Evolutionary conservation across 2,797 vertebrate genomes (phyloP).

Genomic region (Sebastes umbrosus): DNA sequence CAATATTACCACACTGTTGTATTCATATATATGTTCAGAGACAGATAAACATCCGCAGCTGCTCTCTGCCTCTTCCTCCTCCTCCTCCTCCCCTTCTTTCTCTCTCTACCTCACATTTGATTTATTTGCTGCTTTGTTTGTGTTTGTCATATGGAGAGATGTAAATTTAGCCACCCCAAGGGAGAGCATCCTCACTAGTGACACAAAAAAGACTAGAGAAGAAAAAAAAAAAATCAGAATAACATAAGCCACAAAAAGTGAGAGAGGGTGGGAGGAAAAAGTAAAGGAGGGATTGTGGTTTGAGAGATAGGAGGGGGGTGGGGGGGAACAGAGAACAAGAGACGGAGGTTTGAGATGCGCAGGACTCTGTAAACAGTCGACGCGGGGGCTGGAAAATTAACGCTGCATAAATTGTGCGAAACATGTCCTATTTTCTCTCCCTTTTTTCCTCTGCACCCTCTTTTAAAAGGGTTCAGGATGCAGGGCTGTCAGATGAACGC

Average conservation of each 20-base stretch:
- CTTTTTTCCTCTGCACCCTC: slow-evolving; percentile 72
- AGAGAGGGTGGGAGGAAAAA: slow-evolving; percentile 54
- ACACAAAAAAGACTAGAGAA: slow-evolving; percentile 65
- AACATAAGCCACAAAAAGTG: slow-evolving; percentile 75
- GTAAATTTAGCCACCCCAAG: slow-evolving; percentile 81
- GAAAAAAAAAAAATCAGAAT: slow-evolving; percentile 64
- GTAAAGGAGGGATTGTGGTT: slow-evolving; percentile 67
- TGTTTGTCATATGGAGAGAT: slow-evolving; percentile 81
- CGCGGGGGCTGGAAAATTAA: slow-evolving; percentile 81
- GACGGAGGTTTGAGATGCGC: slow-evolving; percentile 70
- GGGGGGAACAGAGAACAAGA: slow-evolving; percentile 48
- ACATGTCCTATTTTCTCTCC: slow-evolving; percentile 78
- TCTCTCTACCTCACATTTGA: slow-evolving; percentile 65
- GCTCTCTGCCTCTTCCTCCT: slow-evolving; percentile 17
- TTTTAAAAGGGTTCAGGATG: slow-evolving; percentile 78
- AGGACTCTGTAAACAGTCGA: slow-evolving; percentile 80
- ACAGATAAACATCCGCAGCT: slow-evolving; percentile 48
- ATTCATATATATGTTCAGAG: slow-evolving; percentile 47
- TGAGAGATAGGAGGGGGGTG: slow-evolving; percentile 29
- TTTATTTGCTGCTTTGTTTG: slow-evolving; percentile 81
- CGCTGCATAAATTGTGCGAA: slow-evolving; percentile 81
- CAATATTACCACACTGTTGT: slow-evolving; percentile 17
- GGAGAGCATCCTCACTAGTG: slow-evolving; percentile 75
- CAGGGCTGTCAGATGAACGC: slow-evolving; percentile 80
- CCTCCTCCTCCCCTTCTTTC: background rate